Percentiles rank a stretch among this genome's conserved stretches.
These are phyloP conservation scores for Hippocampus barbouri DNA, from an alignment of 2,113 vertebrate genomes.

Conservation along the genomic window DNA sequence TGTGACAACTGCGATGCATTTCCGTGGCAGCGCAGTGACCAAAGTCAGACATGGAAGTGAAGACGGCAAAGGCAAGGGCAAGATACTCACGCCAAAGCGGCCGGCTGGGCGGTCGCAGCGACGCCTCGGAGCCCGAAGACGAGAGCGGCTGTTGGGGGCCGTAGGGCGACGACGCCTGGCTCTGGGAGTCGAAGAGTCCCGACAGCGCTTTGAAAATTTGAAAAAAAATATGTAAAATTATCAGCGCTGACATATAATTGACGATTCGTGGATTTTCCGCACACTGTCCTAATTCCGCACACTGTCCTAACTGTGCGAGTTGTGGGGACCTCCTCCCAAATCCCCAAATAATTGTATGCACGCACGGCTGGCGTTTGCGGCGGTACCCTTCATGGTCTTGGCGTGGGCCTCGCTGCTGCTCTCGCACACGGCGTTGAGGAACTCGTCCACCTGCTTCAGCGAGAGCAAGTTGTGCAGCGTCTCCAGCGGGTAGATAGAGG, in stretches of 20 bases:
- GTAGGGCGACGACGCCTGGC: conserved; percentile 74
- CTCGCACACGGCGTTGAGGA: conserved; percentile 83
- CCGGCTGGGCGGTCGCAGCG: conserved; percentile 73
- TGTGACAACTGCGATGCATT: no score
- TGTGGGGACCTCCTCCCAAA: no score
- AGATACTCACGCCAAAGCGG: conserved; percentile 84
- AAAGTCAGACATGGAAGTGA: no score
- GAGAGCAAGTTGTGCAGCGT: conserved; percentile 97
- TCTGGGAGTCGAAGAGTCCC: conserved; percentile 84
- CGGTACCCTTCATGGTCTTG: conserved; percentile 80
- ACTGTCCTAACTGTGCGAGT: no score
- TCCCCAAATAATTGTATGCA: no score
- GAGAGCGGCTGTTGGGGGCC: conserved; percentile 77
- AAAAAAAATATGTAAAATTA: no score
- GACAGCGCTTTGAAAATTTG: conserved; percentile 56
- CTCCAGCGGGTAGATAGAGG: conserved; percentile 94
- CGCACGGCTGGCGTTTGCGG: not conserved
- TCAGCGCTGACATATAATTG: no score
- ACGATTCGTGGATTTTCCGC: no score
- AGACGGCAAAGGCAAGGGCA: no score
- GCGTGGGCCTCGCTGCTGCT: conserved; percentile 77
- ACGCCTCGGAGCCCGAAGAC: conserved; percentile 65
- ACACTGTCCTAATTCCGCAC: no score
- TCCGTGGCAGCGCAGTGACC: no score
- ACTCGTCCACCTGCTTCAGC: conserved; percentile 90